phyloP scores from a whole-genome alignment of 2,797 vertebrate genomes.

The Danio jaintianensis region DNA sequence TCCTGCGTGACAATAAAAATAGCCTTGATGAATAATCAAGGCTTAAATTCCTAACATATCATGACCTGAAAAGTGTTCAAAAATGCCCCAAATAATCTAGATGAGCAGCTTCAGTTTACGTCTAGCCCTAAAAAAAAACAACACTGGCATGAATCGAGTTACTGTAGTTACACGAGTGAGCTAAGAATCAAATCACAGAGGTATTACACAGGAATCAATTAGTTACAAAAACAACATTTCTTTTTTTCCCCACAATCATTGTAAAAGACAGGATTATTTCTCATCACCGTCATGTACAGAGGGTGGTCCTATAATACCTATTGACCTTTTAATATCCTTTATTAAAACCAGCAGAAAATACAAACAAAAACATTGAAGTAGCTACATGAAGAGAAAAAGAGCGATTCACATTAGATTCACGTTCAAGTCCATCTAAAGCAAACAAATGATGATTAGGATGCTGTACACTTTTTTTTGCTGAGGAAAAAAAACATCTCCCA shows the following conservation, averaged over 20 bases:
- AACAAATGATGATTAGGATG: constrained; percentile 44
- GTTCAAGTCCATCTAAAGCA: constrained; percentile 54
- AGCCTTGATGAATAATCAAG: constrained; percentile 61
- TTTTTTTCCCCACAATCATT: constrained; percentile 75
- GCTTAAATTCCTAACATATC: constrained; percentile 64
- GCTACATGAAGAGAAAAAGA: constrained; percentile 67
- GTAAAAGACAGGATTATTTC: constrained; percentile 73
- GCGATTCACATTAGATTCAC: constrained; percentile 71
- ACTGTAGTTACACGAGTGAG: constrained; percentile 38
- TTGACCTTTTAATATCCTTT: constrained; percentile 65
- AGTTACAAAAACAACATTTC: constrained; percentile 77
- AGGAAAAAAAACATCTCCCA: constrained; percentile 15
- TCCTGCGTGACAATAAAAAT: constrained; percentile 47
- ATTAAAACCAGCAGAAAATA: constrained; percentile 64
- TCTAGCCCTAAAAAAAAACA: constrained; percentile 36
- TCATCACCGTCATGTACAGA: constrained; percentile 68
- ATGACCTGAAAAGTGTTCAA: constrained; percentile 48
- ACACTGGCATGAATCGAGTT: constrained; percentile 17
- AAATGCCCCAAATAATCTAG: constrained; percentile 52
- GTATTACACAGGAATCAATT: constrained; percentile 81
- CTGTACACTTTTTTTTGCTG: constrained; percentile 52
- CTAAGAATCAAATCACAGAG: constrained; percentile 63
- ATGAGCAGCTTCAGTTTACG: constrained; percentile 45
- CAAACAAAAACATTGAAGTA: constrained; percentile 69
- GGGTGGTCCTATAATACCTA: constrained; percentile 71